These are phyloP conservation scores for Platerodrilus igneus DNA, from an alignment of 2,888 invertebrate genomes.

Conservation along the genomic window DNA sequence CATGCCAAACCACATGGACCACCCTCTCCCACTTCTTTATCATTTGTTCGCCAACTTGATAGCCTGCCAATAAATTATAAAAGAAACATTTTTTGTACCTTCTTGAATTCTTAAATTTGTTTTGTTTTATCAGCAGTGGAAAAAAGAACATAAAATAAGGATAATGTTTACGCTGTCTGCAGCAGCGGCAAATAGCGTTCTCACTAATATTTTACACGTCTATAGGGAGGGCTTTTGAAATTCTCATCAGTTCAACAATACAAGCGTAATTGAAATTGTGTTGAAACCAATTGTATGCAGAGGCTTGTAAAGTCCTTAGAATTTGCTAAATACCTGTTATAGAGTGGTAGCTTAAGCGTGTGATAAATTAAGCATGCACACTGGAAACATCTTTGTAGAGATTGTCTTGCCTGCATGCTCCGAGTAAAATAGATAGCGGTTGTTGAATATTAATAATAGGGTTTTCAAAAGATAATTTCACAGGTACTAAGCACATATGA, in stretches of 20 bases:
- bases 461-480: too few relatives aligned
- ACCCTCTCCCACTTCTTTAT: constrained; percentile 39
- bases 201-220: too few relatives aligned
- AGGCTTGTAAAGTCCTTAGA: constrained; percentile 10
- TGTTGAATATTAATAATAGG: too few relatives aligned
- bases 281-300: constrained; percentile 12
- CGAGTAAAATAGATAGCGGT: too few relatives aligned
- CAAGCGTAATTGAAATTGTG: constrained; percentile 8
- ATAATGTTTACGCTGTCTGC: neutral
- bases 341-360: constrained; percentile 13
- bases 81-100: constrained; percentile 37
- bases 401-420: constrained; percentile 11
- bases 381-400: constrained; percentile 14
- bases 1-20: constrained; percentile 40
- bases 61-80: constrained; percentile 43
- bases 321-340: constrained; percentile 13
- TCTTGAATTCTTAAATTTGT: constrained; percentile 32
- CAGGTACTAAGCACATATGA: too few relatives aligned
- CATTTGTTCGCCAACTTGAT: constrained; percentile 43
- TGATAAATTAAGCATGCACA: constrained; percentile 13
- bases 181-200: neutral
- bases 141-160: too few relatives aligned
- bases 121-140: constrained; percentile 17
- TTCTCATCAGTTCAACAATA: constrained; percentile 4
- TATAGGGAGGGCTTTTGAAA: too few relatives aligned